Conservation (phyloP, 1,140 invertebrate genomes). For the Physella acuta region DNA sequence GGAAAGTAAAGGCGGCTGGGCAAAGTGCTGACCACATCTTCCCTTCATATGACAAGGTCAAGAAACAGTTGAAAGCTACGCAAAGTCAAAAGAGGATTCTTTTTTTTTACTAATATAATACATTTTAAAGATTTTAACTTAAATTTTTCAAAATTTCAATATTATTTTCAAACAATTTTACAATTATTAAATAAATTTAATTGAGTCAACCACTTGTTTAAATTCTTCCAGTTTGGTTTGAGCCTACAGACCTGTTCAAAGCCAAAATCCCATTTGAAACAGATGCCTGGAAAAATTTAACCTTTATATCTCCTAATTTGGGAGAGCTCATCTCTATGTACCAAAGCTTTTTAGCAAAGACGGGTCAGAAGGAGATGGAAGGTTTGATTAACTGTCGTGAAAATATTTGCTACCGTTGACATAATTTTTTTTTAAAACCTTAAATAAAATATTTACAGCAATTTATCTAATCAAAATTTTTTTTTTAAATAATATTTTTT, state of each 20-base stretch:
- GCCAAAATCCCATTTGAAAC: constrained; percentile 65
- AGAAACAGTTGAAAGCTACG: no score
- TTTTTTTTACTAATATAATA: neutral
- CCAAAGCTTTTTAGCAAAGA: constrained; percentile 18
- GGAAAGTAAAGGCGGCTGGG: no score
- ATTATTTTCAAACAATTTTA: neutral
- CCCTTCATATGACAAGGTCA: no score
- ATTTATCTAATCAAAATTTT: no score
- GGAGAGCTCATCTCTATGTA: constrained; percentile 66
- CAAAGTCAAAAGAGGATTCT: no score
- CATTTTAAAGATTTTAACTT: neutral
- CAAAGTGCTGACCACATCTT: no score
- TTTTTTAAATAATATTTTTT: no score
- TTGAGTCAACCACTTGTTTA: constrained; percentile 15
- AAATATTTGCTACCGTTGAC: no score
- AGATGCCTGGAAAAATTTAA: constrained; percentile 61
- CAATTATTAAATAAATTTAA: neutral
- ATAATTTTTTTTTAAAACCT: no score
- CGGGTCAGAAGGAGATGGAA: neutral
- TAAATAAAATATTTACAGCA: no score
- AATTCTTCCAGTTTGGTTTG: constrained; percentile 68
- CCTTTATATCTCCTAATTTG: constrained; percentile 73
- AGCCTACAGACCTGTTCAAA: constrained; percentile 70
- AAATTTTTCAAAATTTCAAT: neutral
- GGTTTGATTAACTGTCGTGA: no score